Evolutionary conservation across 2,113 vertebrate species (phyloP), one percentile per base, ranked within the genome.

Genomic region (Polyodon spathula): DNA sequence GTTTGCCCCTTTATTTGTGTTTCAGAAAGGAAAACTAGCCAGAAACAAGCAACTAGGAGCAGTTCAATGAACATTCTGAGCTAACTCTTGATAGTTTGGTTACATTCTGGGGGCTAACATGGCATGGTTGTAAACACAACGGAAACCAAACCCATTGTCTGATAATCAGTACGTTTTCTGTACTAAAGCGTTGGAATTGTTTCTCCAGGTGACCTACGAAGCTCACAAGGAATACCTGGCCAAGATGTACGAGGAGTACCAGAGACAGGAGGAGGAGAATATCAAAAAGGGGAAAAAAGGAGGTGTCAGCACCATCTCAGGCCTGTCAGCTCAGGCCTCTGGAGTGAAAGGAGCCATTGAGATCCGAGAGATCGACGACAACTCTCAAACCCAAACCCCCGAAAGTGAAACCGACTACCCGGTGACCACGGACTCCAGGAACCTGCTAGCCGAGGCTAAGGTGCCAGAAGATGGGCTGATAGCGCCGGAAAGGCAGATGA

Each of bases 211-310:
- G 66, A 99, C 97, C 5, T 98, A 98, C 9, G 95, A 99, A 72
- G 97, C 97, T 60, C 97, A 99, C 67, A 98, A 97, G 71, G 97
- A 99, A 72, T 99, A 99, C 71, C 74, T 99, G 54, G 97, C 97
- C 46, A 98, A 97, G 82, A 99, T 99, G 97, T 99, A 99, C 5
- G 97, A 99, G 69, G 97, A 99, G 46, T 99, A 99, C 79, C 96
- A 99, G 76, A 88, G 96, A 6, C 96, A 98, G 75, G 96, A 99
- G 65, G 95, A 99, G 60, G 96, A 98, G 69, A 99, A 99, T 71
- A 99, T 99, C 69, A 98, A 98, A 72, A 98, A 96, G 66, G 96
- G 96, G 1, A 98, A 98, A 79, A 99, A 99, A 63, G 96, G 95
- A 2, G 96, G 88, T 0, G 96, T 99, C 63, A 97, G 94, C 78